phyloP scores from a whole-genome alignment of 2,113 vertebrate genomes.

The pig (Sus scrofa) region DNA sequence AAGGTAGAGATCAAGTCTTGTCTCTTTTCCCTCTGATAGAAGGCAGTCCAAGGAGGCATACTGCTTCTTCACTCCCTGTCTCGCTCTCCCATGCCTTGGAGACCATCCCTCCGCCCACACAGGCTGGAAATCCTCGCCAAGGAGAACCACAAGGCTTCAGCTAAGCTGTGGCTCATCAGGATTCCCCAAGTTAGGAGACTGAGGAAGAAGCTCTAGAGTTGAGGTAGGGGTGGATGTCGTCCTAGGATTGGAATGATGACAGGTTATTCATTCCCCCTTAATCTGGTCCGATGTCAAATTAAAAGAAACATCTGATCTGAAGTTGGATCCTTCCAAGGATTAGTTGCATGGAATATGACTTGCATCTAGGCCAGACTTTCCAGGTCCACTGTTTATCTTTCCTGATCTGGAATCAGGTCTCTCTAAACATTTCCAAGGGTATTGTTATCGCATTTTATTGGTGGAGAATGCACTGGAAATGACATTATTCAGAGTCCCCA shows the following conservation, averaged over 20 bases:
- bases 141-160: neutral
- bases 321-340: neutral
- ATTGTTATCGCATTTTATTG: conserved; percentile 43
- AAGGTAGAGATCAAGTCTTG: neutral
- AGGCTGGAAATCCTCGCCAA: neutral
- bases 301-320: conserved; percentile 14
- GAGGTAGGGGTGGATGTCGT: neutral
- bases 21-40: neutral
- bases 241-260: neutral
- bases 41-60: accelerated
- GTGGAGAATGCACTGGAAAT: conserved; percentile 1
- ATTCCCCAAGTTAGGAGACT: neutral
- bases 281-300: neutral
- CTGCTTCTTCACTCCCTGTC: neutral
- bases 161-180: neutral
- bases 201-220: neutral
- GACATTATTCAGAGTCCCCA: neutral
- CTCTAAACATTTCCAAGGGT: neutral
- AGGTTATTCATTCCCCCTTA: neutral
- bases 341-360: neutral
- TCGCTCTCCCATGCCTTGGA: neutral
- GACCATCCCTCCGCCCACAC: neutral
- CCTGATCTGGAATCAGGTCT: conserved; percentile 46
- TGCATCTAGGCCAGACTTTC: neutral
- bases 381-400: conserved; percentile 12